Base-by-base conservation (phyloP, 2,113 vertebrate species). In the Corvus cornix region DNA sequence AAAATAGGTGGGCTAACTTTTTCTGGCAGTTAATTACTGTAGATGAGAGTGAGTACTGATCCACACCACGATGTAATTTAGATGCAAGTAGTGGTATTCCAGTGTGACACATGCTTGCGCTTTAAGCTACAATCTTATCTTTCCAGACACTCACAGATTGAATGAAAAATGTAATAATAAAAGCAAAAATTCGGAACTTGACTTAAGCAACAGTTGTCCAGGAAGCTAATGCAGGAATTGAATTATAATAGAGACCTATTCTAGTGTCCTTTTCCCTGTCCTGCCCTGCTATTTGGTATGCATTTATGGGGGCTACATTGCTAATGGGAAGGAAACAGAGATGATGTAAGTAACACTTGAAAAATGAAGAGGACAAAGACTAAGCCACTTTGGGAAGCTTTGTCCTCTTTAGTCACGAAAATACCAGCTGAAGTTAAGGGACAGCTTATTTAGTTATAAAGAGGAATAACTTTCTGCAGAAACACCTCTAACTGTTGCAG, bases 31-130 rank as follows among this genome's bases (percentile, higher is more conserved):
- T 80, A 46, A 51, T 84, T 48, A 33, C 53, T 74, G 55, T 39
- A 86, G 33, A 70, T 16, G 26, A 67, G 51, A 72, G 41, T 23
- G 39, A 81, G 9, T 52, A 41, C 27, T 74, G 64, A 53, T 63
- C 51, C 30, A 43, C 22, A 63, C 11, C 16, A 70, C 14, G 14
- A 41, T 30, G 19, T 21, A 78, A 28, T 67, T 89, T 63, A 89
- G 33, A 28, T n/a, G 48, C 41, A 77, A 94, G 30, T 4, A 1
- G 0, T 52, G 33, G 13, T 2, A 0, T 55, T 81, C 8, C 13
- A 35, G 18, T 16, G 11, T 48, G 23, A 53, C 51, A 53, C 30
- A 41, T 81, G 15, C 67, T 92, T 68, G 13, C 16, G 2, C 12
- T 68, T 62, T 58, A 68, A 82, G 46, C 41, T 28, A 5, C 26